These are phyloP conservation scores for Anorthoa munda DNA, from an alignment of 2,888 invertebrate genomes.

Conservation along the genomic window DNA sequence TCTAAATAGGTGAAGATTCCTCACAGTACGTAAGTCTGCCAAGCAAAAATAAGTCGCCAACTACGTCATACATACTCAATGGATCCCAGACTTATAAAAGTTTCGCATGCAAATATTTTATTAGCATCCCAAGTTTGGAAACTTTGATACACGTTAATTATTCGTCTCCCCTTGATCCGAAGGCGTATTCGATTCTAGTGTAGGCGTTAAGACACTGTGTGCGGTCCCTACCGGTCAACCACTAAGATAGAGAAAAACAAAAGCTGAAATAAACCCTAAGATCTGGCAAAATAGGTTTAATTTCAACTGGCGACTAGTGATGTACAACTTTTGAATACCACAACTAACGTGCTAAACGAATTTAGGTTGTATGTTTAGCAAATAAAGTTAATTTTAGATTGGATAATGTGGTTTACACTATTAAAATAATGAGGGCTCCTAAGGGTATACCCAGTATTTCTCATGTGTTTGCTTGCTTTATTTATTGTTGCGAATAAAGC, in stretches of 20 bases:
- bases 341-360: conserved; percentile 46
- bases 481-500: conserved; percentile 86
- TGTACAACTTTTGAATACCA: conserved; percentile 73
- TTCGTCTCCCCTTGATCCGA: conserved; percentile 74
- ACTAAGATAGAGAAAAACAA: conserved; percentile 51
- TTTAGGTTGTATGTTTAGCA: conserved; percentile 65
- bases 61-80: conserved; percentile 48
- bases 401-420: conserved; percentile 76
- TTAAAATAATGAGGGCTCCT: conserved; percentile 89
- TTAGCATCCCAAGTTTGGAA: conserved; percentile 60
- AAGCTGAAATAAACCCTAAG: conserved; percentile 69
- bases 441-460: conserved; percentile 87
- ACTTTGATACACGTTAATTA: conserved; percentile 78
- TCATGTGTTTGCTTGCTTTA: conserved; percentile 87
- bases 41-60: conserved; percentile 18
- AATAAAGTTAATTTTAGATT: conserved; percentile 66
- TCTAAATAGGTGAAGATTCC: too few species aligned
- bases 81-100: conserved; percentile 49
- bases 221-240: conserved; percentile 82
- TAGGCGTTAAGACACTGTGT: conserved; percentile 84
- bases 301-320: conserved; percentile 54
- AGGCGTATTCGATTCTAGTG: conserved; percentile 80
- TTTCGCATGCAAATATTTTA: conserved; percentile 65
- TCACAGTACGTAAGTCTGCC: too few species aligned
- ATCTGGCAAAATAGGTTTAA: conserved; percentile 52